Evolutionary conservation across 2,797 vertebrate species (phyloP), one percentile per base, ranked within the genome.

Genomic region (Eutrigla gurnardus): DNA sequence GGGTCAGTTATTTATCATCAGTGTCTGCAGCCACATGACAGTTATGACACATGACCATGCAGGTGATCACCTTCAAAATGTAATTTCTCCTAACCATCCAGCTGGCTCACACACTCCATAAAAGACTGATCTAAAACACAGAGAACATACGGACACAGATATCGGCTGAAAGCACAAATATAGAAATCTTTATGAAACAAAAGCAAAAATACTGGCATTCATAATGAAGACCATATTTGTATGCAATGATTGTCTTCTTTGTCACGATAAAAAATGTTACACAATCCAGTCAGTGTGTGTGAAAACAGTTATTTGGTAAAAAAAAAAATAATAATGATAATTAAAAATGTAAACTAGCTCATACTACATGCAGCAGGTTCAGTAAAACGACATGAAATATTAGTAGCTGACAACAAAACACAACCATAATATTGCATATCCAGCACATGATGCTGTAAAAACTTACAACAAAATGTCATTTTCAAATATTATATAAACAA

Each of bases 61-160:
- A 73, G 81, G 90, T 77, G 91, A 96, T 93, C 96, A 97, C 96
- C 97, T 98, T 94, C 89, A 94, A 94, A 94, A 89, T 80, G 94
- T 91, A 89, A 95, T 88, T 88, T 91, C 91, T 96, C 95, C 96
- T 93, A 97, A 96, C 90, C 95, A 95, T 94, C 95, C 91, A 94
- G 93, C 7, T 86, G 95, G 79, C 90, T 96, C 89, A 95, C 95
- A 95, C 93, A 91, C 93, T 50, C 94, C 93, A 95, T 94, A 95
- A 89, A 91, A 92, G 87, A 93, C 95, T 96, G 11, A 69, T 66
- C 89, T 83, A 82, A 83, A 90, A 85, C 62, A 83, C 73, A 83
- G 45, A 54, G 37, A 74, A 86, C 8, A 61, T 8, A 57, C 35
- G 75, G 18, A 65, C 73, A 75, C 36, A 64, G 81, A 82, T 35